phyloP scores from a whole-genome alignment of 2,113 vertebrate species.

The Blennius ocellaris region DNA sequence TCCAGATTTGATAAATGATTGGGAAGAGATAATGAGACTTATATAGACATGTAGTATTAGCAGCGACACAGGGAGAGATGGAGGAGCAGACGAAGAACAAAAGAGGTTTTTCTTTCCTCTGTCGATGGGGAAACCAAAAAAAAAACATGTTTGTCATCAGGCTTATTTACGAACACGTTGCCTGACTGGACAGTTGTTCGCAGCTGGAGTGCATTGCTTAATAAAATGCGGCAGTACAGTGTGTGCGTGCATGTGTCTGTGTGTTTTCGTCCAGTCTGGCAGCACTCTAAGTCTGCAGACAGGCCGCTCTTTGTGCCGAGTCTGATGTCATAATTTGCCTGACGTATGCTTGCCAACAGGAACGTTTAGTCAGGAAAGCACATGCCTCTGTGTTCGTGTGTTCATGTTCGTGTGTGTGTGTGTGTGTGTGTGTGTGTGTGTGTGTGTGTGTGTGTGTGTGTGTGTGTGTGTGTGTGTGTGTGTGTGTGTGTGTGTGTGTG shows the following conservation, averaged over 20 bases:
- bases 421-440: too few species aligned
- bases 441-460: background rate
- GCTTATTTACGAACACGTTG: conserved; percentile 9
- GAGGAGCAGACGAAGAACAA: conserved; percentile 9
- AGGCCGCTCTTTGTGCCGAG: conserved; percentile 70
- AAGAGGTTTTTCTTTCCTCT: conserved; percentile 13
- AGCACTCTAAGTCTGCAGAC: conserved; percentile 60
- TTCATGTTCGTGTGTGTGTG: too few species aligned
- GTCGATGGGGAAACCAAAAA: background rate
- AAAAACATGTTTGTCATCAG: conserved; percentile 16
- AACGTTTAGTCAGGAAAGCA: conserved; percentile 53
- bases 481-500: background rate
- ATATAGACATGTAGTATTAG: conserved; percentile 47
- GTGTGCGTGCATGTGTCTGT: conserved; percentile 12
- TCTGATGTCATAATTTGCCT: conserved; percentile 75
- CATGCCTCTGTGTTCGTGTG: background rate
- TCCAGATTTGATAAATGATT: conserved; percentile 68
- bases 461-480: conserved; percentile 18
- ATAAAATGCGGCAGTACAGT: conserved; percentile 28
- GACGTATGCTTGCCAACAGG: conserved; percentile 54
- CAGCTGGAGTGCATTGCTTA: conserved; percentile 34
- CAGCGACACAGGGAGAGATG: background rate
- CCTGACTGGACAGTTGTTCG: conserved; percentile 18
- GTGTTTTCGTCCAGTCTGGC: conserved; percentile 50
- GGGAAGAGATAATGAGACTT: conserved; percentile 59